These are phyloP conservation scores for Drosophila algonquin DNA, from an alignment of 2,888 invertebrate genomes.

Conservation along the genomic window DNA sequence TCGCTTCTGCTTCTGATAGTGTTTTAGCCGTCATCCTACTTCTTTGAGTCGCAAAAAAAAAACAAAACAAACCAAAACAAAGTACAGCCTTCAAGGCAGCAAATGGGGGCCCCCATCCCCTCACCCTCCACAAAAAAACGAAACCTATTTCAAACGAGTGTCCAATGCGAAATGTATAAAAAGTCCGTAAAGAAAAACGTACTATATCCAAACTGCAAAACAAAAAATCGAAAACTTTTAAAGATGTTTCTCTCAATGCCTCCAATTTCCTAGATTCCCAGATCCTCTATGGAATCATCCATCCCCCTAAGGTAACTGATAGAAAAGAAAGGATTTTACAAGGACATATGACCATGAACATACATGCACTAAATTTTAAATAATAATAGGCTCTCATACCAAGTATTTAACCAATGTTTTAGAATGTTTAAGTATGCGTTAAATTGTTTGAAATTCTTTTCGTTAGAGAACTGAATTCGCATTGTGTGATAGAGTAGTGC, in stretches of 20 bases:
- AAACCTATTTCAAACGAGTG: background rate
- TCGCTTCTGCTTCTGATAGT: slow-evolving; percentile 36
- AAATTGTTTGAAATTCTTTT: background rate
- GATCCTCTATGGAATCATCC: too few species aligned
- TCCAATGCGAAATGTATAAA: background rate
- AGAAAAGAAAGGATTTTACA: background rate
- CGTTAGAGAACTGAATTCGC: background rate
- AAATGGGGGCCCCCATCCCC: too few species aligned
- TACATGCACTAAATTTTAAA: background rate
- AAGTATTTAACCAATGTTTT: background rate
- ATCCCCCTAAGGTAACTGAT: background rate
- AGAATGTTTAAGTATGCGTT: background rate
- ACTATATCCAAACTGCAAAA: too few species aligned
- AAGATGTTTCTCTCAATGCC: too few species aligned
- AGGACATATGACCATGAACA: background rate
- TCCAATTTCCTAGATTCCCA: too few species aligned
- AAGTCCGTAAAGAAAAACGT: background rate
- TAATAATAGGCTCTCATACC: background rate
- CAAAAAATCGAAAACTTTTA: too few species aligned
- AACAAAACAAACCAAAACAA: slow-evolving; percentile 1
- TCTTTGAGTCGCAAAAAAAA: slow-evolving; percentile 6
- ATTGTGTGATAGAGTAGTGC: background rate
- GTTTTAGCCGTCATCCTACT: slow-evolving; percentile 37
- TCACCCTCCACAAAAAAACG: background rate
- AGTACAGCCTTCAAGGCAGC: background rate